These are phyloP conservation scores for Luscinia luscinia DNA, from an alignment of 2,797 vertebrate species.

Conservation along the genomic window DNA sequence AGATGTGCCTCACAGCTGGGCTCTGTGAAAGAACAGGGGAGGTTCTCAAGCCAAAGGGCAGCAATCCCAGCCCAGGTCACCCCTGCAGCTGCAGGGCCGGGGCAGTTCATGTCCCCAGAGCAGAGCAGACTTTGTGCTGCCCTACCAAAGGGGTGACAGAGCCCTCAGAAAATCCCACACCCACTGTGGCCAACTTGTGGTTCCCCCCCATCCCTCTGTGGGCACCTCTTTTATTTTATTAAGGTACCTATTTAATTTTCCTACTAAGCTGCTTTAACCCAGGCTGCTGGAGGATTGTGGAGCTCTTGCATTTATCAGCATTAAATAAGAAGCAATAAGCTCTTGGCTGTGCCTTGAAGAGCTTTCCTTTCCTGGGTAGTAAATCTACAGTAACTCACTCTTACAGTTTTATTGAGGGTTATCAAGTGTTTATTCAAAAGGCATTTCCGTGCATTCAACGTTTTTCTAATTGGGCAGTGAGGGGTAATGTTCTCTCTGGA, in stretches of 20 bases:
- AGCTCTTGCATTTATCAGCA: constrained; percentile 6
- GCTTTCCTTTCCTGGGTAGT: constrained; percentile 28
- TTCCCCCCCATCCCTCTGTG: not conserved
- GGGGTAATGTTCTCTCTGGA: not conserved
- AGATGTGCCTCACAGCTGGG: not conserved
- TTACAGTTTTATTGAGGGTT: constrained; percentile 59
- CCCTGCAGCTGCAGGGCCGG: not conserved
- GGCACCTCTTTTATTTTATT: not conserved
- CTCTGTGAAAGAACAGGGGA: not conserved
- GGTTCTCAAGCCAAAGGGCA: not conserved
- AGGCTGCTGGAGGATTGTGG: not conserved
- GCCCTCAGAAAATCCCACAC: not conserved
- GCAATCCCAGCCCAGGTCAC: not conserved
- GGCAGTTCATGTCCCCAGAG: not conserved
- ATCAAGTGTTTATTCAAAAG: constrained; percentile 65
- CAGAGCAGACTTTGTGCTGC: not conserved
- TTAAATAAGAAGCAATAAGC: constrained; percentile 16
- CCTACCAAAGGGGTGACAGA: fast-evolving
- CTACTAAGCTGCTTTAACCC: not conserved
- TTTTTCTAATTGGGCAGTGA: constrained; percentile 37
- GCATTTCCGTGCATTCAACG: constrained; percentile 41
- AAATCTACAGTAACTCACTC: constrained; percentile 48
- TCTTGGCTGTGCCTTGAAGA: not conserved
- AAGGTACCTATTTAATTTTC: not conserved
- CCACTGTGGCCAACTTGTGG: not conserved